phyloP scores from a whole-genome alignment of 2,113 vertebrate genomes.

The Ia io region DNA sequence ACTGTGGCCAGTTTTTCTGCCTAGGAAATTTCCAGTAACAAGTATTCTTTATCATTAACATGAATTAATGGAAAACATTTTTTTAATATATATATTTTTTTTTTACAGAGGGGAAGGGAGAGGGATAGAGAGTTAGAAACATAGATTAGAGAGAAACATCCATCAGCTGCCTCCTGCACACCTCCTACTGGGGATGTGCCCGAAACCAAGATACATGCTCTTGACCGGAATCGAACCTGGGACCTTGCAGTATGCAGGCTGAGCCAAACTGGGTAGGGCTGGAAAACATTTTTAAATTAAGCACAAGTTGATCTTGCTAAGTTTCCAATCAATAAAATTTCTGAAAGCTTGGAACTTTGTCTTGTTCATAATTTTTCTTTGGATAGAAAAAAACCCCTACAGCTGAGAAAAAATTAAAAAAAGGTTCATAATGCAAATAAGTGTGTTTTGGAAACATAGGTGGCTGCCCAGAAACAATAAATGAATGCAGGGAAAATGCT shows the following conservation, averaged over 20 bases:
- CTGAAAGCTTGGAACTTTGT: neutral
- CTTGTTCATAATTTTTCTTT: slow-evolving; percentile 49
- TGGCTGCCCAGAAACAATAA: neutral
- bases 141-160: too few species aligned
- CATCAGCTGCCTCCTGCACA: too few species aligned
- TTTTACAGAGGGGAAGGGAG: too few species aligned
- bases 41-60: neutral
- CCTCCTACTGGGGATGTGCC: too few species aligned
- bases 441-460: neutral
- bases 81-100: neutral
- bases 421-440: neutral
- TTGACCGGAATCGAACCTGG: too few species aligned
- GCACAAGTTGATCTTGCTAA: slow-evolving; percentile 9
- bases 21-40: slow-evolving; percentile 20
- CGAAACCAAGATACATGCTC: too few species aligned
- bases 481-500: neutral
- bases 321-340: slow-evolving; percentile 17
- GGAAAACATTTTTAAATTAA: slow-evolving; percentile 42
- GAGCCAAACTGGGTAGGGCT: too few species aligned
- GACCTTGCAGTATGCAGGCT: too few species aligned
- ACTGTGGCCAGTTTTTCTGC: neutral
- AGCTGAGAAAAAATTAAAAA: neutral
- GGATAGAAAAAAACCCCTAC: neutral
- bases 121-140: too few species aligned
- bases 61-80: slow-evolving; percentile 45